These are phyloP conservation scores for Asbolus verrucosus DNA, from an alignment of 1,140 invertebrate species.

Conservation along the genomic window DNA sequence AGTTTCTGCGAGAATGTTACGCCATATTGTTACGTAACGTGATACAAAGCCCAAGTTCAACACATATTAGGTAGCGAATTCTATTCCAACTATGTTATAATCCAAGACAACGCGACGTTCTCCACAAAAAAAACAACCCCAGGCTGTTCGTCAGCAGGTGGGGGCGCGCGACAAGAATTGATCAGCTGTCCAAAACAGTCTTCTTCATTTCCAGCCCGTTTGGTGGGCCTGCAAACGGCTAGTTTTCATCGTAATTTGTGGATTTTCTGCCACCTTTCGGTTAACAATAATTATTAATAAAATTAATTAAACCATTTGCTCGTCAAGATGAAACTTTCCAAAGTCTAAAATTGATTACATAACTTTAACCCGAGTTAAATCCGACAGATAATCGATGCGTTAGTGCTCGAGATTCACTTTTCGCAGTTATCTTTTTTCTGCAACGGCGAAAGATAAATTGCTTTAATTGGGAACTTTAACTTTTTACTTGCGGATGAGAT, in stretches of 20 bases:
- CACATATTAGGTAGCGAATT: slow-evolving; percentile 10
- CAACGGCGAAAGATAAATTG: slow-evolving; percentile 1
- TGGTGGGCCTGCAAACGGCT: not conserved
- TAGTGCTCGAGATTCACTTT: not conserved
- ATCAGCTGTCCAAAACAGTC: slow-evolving; percentile 10
- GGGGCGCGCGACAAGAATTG: not conserved
- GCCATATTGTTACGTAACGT: slow-evolving; percentile 7
- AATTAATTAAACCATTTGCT: slow-evolving; percentile 26
- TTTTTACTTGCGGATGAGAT: too few relatives aligned
- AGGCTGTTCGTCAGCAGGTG: not conserved
- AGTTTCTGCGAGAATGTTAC: slow-evolving; percentile 19
- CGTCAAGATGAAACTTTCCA: slow-evolving; percentile 12
- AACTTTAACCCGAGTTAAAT: slow-evolving; percentile 3
- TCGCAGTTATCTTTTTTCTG: slow-evolving; percentile 1
- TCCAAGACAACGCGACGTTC: slow-evolving; percentile 7
- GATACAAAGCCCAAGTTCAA: slow-evolving; percentile 16
- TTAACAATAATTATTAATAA: slow-evolving; percentile 15
- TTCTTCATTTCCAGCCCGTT: slow-evolving; percentile 1
- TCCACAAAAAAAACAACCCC: not conserved
- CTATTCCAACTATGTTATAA: slow-evolving; percentile 32
- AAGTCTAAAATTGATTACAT: slow-evolving; percentile 18
- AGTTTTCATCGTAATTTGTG: slow-evolving; percentile 12
- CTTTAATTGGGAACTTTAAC: too few relatives aligned
- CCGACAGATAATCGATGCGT: slow-evolving; percentile 22
- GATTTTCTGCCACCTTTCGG: not conserved